phyloP scores from a whole-genome alignment of 2,797 vertebrate species.

The Rhynchotus rufescens region DNA sequence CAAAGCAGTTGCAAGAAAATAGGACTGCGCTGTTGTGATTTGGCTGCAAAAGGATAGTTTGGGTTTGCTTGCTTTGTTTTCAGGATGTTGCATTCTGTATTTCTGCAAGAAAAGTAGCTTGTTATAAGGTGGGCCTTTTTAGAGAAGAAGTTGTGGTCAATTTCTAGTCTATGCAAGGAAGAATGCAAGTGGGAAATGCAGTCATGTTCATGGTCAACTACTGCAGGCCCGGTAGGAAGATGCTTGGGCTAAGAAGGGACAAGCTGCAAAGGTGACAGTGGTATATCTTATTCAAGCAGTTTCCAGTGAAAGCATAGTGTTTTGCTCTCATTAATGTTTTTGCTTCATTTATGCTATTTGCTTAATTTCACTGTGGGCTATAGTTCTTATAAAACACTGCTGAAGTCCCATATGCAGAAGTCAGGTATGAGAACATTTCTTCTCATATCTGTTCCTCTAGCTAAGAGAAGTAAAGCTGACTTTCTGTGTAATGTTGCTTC shows the following conservation, averaged over 20 bases:
- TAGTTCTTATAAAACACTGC: background rate
- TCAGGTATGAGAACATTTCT: background rate
- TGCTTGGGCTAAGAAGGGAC: background rate
- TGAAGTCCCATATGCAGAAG: background rate
- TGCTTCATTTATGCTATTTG: background rate
- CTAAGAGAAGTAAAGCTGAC: background rate
- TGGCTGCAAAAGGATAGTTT: background rate
- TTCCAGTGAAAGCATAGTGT: background rate
- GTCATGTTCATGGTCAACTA: background rate
- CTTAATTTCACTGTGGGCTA: background rate
- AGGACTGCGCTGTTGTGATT: background rate
- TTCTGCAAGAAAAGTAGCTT: slow-evolving; percentile 17
- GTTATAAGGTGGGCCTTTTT: slow-evolving; percentile 1
- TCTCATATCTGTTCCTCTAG: background rate
- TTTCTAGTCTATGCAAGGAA: background rate
- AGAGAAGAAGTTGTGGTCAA: background rate
- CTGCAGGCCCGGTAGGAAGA: background rate
- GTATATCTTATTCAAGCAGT: background rate
- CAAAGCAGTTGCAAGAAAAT: background rate
- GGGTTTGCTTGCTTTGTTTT: background rate
- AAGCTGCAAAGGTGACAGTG: background rate
- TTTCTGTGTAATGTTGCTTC: background rate
- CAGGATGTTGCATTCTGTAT: background rate
- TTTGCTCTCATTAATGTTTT: background rate
- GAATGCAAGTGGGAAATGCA: background rate